These are phyloP conservation scores for Sebastes cheni DNA, from an alignment of 2,797 vertebrate species.

Conservation along the genomic window DNA sequence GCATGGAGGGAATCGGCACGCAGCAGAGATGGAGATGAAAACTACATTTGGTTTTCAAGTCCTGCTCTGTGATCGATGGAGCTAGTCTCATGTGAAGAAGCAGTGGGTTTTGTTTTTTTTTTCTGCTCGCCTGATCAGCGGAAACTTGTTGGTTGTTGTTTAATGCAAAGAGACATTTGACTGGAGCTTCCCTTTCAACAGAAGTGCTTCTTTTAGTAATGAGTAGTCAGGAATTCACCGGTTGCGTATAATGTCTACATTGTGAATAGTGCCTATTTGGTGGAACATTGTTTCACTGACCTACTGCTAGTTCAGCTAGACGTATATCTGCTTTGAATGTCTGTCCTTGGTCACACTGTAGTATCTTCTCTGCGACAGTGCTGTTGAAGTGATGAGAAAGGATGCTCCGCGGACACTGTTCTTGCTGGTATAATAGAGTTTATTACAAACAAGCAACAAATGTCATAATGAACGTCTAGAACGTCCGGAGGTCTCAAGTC, in stretches of 20 bases:
- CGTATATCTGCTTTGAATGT: neutral
- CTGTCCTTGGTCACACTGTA: neutral
- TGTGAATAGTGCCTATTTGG: too few species aligned
- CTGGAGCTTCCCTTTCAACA: neutral
- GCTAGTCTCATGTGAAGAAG: neutral
- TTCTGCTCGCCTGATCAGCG: neutral
- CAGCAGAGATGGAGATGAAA: neutral
- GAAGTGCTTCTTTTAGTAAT: neutral
- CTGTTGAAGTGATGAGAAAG: too few species aligned
- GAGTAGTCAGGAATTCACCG: neutral
- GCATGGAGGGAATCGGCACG: neutral
- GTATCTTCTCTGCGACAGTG: too few species aligned
- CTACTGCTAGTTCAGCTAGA: neutral
- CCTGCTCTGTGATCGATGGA: conserved; percentile 7
- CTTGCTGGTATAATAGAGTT: too few species aligned
- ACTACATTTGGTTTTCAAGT: conserved; percentile 20
- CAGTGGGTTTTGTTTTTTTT: fast-evolving
- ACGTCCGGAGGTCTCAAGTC: too few species aligned
- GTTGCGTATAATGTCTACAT: neutral
- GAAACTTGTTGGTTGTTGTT: neutral
- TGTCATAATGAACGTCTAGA: too few species aligned
- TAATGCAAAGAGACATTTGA: neutral
- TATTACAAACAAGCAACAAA: too few species aligned
- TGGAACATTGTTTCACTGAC: too few species aligned
- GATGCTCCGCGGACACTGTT: too few species aligned